Evolutionary conservation across 2,113 vertebrate genomes (phyloP), one percentile per base, ranked within the genome.

Genomic region (Triplophysa dalaica): DNA sequence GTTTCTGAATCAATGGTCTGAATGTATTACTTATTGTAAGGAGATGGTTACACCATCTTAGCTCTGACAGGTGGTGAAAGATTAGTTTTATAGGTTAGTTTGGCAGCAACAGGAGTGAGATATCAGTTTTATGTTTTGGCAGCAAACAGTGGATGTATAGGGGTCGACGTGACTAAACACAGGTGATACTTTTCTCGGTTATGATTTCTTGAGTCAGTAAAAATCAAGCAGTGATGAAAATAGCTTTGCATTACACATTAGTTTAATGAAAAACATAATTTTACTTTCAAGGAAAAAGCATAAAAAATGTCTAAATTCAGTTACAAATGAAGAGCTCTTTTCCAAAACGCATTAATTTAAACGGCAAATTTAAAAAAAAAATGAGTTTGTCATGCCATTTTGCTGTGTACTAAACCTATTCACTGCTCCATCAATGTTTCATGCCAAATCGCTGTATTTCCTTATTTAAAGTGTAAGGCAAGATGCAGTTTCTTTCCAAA

Each of bases 11-110:
- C 33, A 74, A 0, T 8, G 33, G 33, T 41, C 54, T 61, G 54
- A 43, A 74, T 74, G 54, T 43, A 17, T 26, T 12, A 54, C 24
- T 73, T 68, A 22, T 52, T 33, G 48, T 54, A 56, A 38, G 19
- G 5, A 56, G 17, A 21, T 43, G 33, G 24, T 66, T 33, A 17
- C 19, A 26, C 38, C 2, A 61, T 33, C 43, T 29, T 4, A 8
- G 19, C 22, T 48, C 64, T 70, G 64, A 69, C 73, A 63, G 41
- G 60, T 13, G 60, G 5, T 77, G 75, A 77, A 64, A 77, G 43
- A 64, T 65, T 2, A 65, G 33, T 54, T 64, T 65, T 77, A 65
- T 33, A 65, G 62, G 74, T 52, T 76, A 45, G 45, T 11, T 21
- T 65, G 74, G 60, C 58, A 63, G 62, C 45, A 33, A 62, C 22